Evolutionary conservation across 2,797 vertebrate genomes (phyloP).

Genomic region (Sternotherus odoratus): DNA sequence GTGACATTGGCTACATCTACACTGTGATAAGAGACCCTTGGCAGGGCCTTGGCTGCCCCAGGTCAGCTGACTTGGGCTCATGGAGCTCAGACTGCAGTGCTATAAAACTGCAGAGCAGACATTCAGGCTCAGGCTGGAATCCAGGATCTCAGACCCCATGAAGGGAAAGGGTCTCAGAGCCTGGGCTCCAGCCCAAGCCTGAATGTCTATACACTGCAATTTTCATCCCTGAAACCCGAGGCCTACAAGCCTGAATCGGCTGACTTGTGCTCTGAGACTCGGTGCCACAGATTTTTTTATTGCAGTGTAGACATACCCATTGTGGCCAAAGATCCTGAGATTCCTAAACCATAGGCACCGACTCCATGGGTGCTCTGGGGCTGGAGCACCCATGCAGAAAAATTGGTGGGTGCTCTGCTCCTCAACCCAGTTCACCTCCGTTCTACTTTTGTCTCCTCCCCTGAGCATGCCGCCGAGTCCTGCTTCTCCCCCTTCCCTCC

Average conservation of each 20-base stretch:
- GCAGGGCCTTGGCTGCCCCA: too few relatives aligned
- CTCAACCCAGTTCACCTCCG: too few relatives aligned
- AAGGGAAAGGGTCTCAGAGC: neutral
- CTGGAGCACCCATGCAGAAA: too few relatives aligned
- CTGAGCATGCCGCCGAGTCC: too few relatives aligned
- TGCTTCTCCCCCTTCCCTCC: too few relatives aligned
- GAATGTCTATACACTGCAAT: neutral
- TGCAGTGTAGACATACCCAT: neutral
- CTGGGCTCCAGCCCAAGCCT: neutral
- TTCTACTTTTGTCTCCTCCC: too few relatives aligned
- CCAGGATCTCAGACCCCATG: neutral
- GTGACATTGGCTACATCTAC: neutral
- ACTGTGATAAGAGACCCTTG: too few relatives aligned
- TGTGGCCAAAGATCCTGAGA: neutral
- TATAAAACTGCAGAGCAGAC: neutral
- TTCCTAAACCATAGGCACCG: neutral
- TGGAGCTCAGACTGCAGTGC: neutral
- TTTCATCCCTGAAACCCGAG: neutral
- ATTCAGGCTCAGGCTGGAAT: too few relatives aligned
- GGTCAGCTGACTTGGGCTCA: too few relatives aligned
- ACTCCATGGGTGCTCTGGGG: too few relatives aligned
- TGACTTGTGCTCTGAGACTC: neutral
- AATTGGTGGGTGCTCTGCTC: too few relatives aligned
- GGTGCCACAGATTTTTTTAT: neutral
- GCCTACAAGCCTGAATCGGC: neutral